Conservation (phyloP, 2,797 vertebrate species). For the Chelon labrosus region DNA sequence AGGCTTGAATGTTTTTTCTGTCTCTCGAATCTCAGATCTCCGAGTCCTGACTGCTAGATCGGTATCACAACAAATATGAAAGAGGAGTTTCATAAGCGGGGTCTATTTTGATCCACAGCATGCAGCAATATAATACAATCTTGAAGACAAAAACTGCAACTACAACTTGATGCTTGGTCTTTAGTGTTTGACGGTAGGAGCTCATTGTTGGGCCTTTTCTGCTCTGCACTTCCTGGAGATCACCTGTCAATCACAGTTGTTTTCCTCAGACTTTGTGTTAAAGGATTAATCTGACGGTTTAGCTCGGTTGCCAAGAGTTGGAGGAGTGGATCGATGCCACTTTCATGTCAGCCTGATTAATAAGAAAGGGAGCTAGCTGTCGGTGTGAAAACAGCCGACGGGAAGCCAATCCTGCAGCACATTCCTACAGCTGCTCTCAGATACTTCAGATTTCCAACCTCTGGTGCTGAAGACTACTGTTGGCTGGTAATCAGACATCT, state of each 20-base stretch:
- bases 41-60: not conserved
- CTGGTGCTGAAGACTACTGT: too few species aligned
- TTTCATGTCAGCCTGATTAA: not conserved
- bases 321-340: not conserved
- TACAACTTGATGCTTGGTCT: not conserved
- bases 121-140: slow-evolving; percentile 13
- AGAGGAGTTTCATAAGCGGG: slow-evolving; percentile 10
- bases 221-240: not conserved
- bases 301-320: not conserved
- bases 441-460: too few species aligned
- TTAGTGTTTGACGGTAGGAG: not conserved
- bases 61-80: slow-evolving; percentile 15
- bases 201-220: not conserved
- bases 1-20: slow-evolving; percentile 4
- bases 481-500: too few species aligned
- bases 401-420: too few species aligned
- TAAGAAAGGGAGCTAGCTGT: not conserved
- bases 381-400: too few species aligned
- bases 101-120: not conserved
- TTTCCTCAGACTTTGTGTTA: not conserved
- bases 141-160: not conserved
- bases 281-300: not conserved
- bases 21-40: not conserved
- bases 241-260: not conserved
- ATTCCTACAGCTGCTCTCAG: too few species aligned